phyloP scores from a whole-genome alignment of 2,797 vertebrate genomes.

The Echeneis naucrates region DNA sequence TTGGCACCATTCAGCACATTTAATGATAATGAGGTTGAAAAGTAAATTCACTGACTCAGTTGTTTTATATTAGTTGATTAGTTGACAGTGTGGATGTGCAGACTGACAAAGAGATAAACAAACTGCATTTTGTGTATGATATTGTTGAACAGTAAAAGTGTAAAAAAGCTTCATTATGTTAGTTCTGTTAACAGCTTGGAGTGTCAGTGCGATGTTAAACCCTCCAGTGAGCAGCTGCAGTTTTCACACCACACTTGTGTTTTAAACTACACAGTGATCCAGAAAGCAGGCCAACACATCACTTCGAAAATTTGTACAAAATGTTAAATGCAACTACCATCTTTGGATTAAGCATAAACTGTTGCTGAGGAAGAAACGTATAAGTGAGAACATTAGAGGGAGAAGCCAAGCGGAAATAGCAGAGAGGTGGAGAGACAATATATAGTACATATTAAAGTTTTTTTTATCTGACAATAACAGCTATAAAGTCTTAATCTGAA shows the following conservation, averaged over 20 bases:
- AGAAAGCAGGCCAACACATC: conserved; percentile 1
- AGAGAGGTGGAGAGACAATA: not conserved
- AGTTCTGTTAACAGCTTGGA: no score
- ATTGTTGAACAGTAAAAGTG: not conserved
- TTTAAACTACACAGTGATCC: not conserved
- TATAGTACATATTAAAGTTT: not conserved
- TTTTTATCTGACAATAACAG: not conserved
- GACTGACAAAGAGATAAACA: not conserved
- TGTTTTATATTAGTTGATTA: not conserved
- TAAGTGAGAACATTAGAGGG: not conserved
- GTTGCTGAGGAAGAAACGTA: not conserved
- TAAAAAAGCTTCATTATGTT: not conserved
- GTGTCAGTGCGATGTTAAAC: not conserved
- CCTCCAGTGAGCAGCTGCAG: no score
- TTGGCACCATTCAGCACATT: not conserved
- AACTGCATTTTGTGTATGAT: not conserved
- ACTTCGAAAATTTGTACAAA: not conserved
- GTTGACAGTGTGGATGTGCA: not conserved
- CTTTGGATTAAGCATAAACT: conserved; percentile 2
- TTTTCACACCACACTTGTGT: not conserved
- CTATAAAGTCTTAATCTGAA: not conserved
- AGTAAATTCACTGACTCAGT: no score
- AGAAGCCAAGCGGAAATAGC: not conserved
- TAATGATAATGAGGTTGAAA: not conserved
- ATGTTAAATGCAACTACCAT: not conserved